phyloP scores from a whole-genome alignment of 2,888 invertebrate genomes.

The Eurytoma californica region DNA sequence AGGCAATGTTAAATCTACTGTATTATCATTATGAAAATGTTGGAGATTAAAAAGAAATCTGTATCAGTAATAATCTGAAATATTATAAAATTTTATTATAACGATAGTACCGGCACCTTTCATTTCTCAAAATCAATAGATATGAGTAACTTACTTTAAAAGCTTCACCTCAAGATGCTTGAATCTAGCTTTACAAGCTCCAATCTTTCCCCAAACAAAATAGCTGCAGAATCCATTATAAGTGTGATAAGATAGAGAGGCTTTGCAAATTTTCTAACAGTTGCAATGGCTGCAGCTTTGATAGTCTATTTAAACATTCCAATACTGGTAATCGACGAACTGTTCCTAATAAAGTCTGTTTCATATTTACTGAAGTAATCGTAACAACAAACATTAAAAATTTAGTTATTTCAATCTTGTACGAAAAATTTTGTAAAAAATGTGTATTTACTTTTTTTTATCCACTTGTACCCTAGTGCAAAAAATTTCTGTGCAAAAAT shows the following conservation, averaged over 20 bases:
- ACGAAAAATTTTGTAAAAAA: neutral
- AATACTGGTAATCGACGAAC: slow-evolving; percentile 87
- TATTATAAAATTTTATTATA: no score
- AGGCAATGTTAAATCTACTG: slow-evolving; percentile 87
- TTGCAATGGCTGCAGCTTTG: slow-evolving; percentile 90
- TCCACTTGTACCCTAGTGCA: no score
- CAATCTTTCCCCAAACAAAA: slow-evolving; percentile 86
- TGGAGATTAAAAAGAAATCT: slow-evolving; percentile 86
- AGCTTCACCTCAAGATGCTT: slow-evolving; percentile 90
- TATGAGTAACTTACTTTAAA: slow-evolving; percentile 79
- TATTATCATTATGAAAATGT: slow-evolving; percentile 89
- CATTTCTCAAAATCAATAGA: slow-evolving; percentile 6
- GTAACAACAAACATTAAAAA: slow-evolving; percentile 66
- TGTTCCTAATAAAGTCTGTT: slow-evolving; percentile 94
- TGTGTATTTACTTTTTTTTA: slow-evolving; percentile 59
- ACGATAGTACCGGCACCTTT: no score
- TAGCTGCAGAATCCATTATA: slow-evolving; percentile 91
- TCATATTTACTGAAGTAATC: slow-evolving; percentile 94
- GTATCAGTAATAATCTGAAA: slow-evolving; percentile 86
- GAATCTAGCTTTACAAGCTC: slow-evolving; percentile 84
- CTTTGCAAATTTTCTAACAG: slow-evolving; percentile 91
- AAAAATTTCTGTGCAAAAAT: no score
- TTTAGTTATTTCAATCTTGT: neutral
- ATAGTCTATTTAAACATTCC: slow-evolving; percentile 99
- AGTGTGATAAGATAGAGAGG: slow-evolving; percentile 92